Evolutionary conservation across 2,888 invertebrate genomes (phyloP), one percentile per base, ranked within the genome.

Genomic region (Melipona bicolor): DNA sequence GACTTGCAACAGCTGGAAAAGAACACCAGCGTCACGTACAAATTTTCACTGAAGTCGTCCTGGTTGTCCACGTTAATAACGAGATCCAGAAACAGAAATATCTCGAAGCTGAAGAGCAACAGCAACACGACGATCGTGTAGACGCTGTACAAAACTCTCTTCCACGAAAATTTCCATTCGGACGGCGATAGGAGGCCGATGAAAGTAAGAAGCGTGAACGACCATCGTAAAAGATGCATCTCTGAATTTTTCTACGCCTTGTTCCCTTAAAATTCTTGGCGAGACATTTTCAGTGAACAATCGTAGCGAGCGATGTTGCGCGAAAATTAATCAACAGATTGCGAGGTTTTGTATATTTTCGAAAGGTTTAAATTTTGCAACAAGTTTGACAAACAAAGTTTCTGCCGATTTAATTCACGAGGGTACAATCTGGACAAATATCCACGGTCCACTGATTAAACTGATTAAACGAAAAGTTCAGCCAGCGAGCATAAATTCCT

Each of bases 11-110:
- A 75, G 4, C 83, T 54, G 5, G 52, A 50, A 0, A 89, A 17
- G 19, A 80, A 64, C 5, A 82, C 64, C 32, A 80, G 13, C 0
- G 61, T 56, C 15, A 82, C n/a, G 17, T 79, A 82, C 0, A 82
- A 67, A 61, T 82, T 87, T 5, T 89, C 85, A 9, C 70, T 67
- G 11, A 88, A 83, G 15, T 89, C 89, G 0, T 79, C 78, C 43
- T 71, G 73, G 32, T 65, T 87, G 2, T 81, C 65, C 19, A 89
- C 85, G 24, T 72, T 82, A 21, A 85, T 17, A 36, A 89, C 32
- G 15, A 80, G 17, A 59, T 86, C 83, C 54, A 86, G 13, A 4
- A 86, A 80, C 69, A 2, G 70, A 50, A 13, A 80, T 2, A 15
- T 72, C 65, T 24, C 72, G 69, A 17, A 27, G 21, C 49, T 62